These are phyloP conservation scores for Drosophila paulistorum DNA, from an alignment of 1,140 invertebrate species.

Conservation along the genomic window DNA sequence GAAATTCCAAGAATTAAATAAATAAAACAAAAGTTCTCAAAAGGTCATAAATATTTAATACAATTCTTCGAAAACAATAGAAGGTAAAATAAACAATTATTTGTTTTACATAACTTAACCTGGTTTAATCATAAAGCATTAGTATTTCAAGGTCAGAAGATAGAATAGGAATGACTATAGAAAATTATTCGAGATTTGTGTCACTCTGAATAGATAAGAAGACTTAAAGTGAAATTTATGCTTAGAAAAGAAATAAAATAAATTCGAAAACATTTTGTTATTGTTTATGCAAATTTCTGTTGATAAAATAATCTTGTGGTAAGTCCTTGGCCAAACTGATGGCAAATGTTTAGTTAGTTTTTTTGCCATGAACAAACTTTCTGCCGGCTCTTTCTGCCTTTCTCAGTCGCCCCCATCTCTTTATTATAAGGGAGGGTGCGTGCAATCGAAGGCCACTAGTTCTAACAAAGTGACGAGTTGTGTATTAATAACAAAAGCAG, in stretches of 20 bases:
- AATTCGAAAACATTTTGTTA: background rate
- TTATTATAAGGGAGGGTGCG: background rate
- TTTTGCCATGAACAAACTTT: constrained; percentile 3
- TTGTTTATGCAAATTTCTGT: constrained; percentile 12
- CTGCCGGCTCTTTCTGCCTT: background rate
- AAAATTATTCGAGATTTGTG: background rate
- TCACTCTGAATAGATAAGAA: background rate
- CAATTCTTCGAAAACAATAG: too few relatives aligned
- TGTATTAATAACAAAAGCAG: constrained; percentile 7
- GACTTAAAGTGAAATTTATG: background rate
- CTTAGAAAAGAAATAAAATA: constrained; percentile 4
- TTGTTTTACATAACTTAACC: too few relatives aligned
- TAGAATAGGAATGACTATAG: background rate
- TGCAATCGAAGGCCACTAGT: constrained; percentile 6
- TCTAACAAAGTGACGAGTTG: constrained; percentile 9
- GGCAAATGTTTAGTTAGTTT: constrained; percentile 10
- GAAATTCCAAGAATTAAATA: too few relatives aligned
- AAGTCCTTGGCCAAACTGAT: constrained; percentile 9
- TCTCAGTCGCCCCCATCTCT: background rate
- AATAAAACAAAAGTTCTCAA: too few relatives aligned
- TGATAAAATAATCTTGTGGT: constrained; percentile 11
- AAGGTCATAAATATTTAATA: too few relatives aligned
- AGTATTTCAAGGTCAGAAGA: too few relatives aligned
- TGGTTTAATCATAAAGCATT: too few relatives aligned
- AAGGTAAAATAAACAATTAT: too few relatives aligned